A percentile compares a stretch with the other conserved stretches of the same genome.
These are phyloP conservation scores for Polypedilum vanderplanki DNA, from an alignment of 1,140 invertebrate species.

Conservation along the genomic window DNA sequence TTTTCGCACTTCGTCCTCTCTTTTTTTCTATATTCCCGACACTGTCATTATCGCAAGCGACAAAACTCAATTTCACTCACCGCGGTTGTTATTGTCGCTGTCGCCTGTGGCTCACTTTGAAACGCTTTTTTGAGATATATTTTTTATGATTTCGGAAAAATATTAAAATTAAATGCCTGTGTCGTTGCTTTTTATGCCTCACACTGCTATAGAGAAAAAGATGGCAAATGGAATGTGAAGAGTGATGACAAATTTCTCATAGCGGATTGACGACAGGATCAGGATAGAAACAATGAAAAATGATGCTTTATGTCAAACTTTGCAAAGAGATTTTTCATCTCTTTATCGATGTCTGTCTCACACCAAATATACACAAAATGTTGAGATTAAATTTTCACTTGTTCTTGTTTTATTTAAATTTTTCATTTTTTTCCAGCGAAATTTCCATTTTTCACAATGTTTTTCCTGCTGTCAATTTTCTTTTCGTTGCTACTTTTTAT, in stretches of 20 bases:
- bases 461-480: background rate
- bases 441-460: background rate
- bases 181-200: background rate
- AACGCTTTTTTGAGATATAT: background rate
- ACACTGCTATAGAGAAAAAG: background rate
- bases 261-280: background rate
- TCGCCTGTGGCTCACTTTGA: background rate
- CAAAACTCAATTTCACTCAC: constrained; percentile 8
- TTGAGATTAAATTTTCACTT: background rate
- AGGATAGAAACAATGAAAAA: background rate
- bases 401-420: background rate
- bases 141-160: background rate
- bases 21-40: background rate
- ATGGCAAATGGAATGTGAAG: background rate
- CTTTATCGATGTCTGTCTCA: background rate
- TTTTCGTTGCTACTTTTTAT: background rate
- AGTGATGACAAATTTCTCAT: background rate
- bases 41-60: background rate
- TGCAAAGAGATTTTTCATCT: background rate
- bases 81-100: background rate
- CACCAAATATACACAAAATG: background rate
- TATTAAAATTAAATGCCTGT: constrained; percentile 19
- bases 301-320: background rate
- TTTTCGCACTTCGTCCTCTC: background rate
- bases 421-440: background rate